Evolutionary conservation across 2,888 invertebrate species (phyloP).

Genomic region (Chrysomela aeneicollis): DNA sequence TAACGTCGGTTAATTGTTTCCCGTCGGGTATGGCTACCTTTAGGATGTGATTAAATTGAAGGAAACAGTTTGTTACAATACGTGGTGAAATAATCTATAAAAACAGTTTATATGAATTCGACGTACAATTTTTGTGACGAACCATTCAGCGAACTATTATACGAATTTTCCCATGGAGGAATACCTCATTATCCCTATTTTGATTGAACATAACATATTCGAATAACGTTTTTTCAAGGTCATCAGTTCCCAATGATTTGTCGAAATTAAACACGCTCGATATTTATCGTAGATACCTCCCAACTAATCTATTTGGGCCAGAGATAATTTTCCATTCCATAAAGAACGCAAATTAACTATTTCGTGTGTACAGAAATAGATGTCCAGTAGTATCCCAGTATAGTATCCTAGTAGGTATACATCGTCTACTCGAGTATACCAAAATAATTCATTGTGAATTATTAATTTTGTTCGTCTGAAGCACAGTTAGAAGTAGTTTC

Average conservation of each 20-base stretch:
- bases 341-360: slow-evolving; percentile 16
- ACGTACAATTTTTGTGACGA: too few species aligned
- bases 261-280: neutral
- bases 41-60: slow-evolving; percentile 43
- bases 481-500: slow-evolving; percentile 25
- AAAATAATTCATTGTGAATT: slow-evolving; percentile 22
- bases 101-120: slow-evolving; percentile 14
- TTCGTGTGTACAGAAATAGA: neutral
- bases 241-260: neutral
- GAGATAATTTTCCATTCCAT: slow-evolving; percentile 8
- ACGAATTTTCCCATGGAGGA: too few species aligned
- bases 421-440: too few species aligned
- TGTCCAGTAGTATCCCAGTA: too few species aligned
- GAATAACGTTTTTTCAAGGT: too few species aligned
- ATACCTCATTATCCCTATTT: too few species aligned
- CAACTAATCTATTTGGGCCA: neutral
- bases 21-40: slow-evolving; percentile 44
- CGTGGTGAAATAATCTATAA: slow-evolving; percentile 24
- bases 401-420: too few species aligned
- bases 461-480: slow-evolving; percentile 19
- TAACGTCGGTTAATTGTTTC: slow-evolving; percentile 51
- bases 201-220: too few species aligned
- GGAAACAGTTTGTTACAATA: slow-evolving; percentile 30
- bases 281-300: too few species aligned
- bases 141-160: too few species aligned